phyloP scores from a whole-genome alignment of 2,113 vertebrate species.

The Melanerpes formicivorus region DNA sequence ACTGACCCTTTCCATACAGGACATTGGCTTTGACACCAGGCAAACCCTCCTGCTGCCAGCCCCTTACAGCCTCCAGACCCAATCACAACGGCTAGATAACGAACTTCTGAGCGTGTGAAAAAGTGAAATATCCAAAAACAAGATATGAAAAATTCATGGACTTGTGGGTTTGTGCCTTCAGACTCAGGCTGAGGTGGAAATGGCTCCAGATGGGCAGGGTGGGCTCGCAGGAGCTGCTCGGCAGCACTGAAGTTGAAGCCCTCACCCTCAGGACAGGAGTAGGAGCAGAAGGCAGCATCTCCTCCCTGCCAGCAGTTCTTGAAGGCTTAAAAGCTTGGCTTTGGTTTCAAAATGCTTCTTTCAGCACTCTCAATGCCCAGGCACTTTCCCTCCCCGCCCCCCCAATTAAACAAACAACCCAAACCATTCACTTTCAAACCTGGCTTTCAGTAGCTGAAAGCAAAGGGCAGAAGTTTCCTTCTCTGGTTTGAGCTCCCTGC shows the following conservation, averaged over 20 bases:
- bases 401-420: no score
- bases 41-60: accelerated
- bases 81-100: neutral
- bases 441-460: neutral
- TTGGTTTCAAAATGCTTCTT: neutral
- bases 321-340: neutral
- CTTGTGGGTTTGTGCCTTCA: neutral
- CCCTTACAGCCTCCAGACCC: neutral
- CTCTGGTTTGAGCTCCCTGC: neutral
- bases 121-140: neutral
- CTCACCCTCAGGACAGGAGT: neutral
- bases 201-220: neutral
- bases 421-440: no score
- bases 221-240: accelerated
- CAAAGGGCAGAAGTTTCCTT: neutral
- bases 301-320: neutral
- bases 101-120: neutral
- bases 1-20: no score
- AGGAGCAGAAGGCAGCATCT: neutral
- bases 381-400: neutral
- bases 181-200: neutral
- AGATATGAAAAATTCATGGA: neutral
- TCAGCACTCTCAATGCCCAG: neutral
- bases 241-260: neutral
- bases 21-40: neutral